These are phyloP conservation scores for Kryptopterus vitreolus DNA, from an alignment of 2,797 vertebrate genomes.

Conservation along the genomic window DNA sequence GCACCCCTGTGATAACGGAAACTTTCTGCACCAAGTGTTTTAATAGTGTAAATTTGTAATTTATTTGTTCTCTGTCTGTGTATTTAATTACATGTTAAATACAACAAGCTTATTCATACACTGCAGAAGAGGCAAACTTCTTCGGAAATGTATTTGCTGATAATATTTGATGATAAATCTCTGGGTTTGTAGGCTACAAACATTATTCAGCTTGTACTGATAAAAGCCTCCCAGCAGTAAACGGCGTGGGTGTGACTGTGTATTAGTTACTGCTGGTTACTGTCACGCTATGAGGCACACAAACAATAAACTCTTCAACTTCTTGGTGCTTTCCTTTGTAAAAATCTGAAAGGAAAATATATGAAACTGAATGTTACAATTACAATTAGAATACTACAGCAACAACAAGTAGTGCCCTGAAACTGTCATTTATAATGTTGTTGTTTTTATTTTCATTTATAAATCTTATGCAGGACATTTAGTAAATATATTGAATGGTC, in stretches of 20 bases:
- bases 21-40: too few relatives aligned
- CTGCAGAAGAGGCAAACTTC: too few relatives aligned
- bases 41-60: too few relatives aligned
- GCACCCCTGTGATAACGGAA: too few relatives aligned
- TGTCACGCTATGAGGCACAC: not conserved
- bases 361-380: not conserved
- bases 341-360: not conserved
- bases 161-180: not conserved
- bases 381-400: not conserved
- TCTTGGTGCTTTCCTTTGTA: not conserved
- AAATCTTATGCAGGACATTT: not conserved
- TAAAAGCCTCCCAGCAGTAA: not conserved
- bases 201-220: not conserved
- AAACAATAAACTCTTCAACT: not conserved
- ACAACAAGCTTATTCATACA: too few relatives aligned
- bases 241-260: slow-evolving; percentile 3
- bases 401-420: not conserved
- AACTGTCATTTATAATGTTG: not conserved
- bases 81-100: too few relatives aligned
- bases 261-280: slow-evolving; percentile 12
- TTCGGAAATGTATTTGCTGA: not conserved
- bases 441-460: not conserved
- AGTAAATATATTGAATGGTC: not conserved
- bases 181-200: not conserved
- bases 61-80: too few relatives aligned